phyloP scores from a whole-genome alignment of 2,113 vertebrate genomes.

The Plotosus lineatus region DNA sequence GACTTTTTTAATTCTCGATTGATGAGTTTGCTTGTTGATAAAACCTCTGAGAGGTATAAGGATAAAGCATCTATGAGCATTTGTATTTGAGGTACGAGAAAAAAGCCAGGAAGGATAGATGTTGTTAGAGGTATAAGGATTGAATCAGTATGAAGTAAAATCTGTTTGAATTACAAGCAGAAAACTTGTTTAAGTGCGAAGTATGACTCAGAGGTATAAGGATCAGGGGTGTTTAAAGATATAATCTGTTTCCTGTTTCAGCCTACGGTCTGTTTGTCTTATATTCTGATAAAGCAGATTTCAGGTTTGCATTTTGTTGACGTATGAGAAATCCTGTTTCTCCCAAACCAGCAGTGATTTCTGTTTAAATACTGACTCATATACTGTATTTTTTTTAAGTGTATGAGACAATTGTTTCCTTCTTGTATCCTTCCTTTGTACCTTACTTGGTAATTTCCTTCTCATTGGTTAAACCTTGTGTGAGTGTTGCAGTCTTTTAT shows the following conservation, averaged over 20 bases:
- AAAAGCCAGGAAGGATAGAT: not conserved
- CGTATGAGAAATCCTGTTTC: slow-evolving; percentile 26
- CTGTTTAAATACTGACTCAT: slow-evolving; percentile 19
- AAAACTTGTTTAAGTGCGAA: no score
- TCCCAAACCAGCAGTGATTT: not conserved
- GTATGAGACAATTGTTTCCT: slow-evolving; percentile 5
- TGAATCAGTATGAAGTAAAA: not conserved
- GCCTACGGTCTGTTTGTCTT: not conserved
- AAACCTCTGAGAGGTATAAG: not conserved
- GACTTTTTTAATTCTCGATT: no score
- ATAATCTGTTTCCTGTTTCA: no score
- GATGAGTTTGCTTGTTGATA: no score
- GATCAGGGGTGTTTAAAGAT: no score
- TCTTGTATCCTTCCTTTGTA: not conserved
- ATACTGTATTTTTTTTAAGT: slow-evolving; percentile 10
- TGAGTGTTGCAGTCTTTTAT: not conserved
- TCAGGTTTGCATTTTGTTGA: not conserved
- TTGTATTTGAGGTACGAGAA: not conserved
- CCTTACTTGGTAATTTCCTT: slow-evolving; percentile 3
- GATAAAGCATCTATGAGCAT: no score
- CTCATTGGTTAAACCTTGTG: not conserved
- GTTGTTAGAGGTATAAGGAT: not conserved
- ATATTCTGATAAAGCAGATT: not conserved
- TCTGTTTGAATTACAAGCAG: not conserved
- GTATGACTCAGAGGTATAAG: not conserved